A percentile compares a stretch with the other conserved stretches of the same genome.
Conservation (phyloP, 2,113 vertebrate genomes). For the Arenaria interpres region DNA sequence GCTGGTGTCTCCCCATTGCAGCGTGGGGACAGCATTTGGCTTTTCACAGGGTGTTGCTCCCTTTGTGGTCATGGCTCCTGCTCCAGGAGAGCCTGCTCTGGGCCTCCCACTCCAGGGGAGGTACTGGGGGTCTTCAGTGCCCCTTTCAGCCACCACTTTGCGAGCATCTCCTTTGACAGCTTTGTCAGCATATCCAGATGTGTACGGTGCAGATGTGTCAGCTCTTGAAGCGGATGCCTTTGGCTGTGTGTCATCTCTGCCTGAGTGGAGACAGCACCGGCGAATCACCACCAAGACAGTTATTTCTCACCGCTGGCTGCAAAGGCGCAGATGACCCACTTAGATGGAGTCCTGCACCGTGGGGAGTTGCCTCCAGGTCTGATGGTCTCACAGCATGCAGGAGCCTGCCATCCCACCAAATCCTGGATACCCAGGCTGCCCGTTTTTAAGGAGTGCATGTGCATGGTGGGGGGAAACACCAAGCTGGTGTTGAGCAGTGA, state of each 20-base stretch:
- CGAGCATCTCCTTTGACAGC: neutral
- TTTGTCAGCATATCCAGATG: neutral
- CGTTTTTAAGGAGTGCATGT: neutral
- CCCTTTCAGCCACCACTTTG: neutral
- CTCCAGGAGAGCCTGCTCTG: neutral
- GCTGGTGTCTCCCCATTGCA: rapidly evolving
- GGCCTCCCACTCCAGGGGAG: neutral
- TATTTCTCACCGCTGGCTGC: neutral
- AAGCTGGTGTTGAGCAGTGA: neutral
- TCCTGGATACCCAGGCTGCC: rapidly evolving
- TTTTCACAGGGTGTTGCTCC: rapidly evolving
- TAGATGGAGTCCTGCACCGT: neutral
- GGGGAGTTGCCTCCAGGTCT: neutral
- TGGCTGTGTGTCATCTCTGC: neutral
- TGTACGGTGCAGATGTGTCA: neutral
- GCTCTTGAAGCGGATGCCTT: neutral
- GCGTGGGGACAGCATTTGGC: neutral
- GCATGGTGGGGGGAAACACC: neutral
- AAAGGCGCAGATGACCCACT: neutral
- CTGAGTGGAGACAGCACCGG: neutral
- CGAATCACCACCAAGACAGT: neutral
- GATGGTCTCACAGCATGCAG: rapidly evolving
- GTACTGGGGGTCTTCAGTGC: rapidly evolving
- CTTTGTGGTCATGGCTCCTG: rapidly evolving
- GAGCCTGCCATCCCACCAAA: neutral